Evolutionary conservation across 2,888 invertebrate species (phyloP).

Genomic region (Lycocerus yunnanus): DNA sequence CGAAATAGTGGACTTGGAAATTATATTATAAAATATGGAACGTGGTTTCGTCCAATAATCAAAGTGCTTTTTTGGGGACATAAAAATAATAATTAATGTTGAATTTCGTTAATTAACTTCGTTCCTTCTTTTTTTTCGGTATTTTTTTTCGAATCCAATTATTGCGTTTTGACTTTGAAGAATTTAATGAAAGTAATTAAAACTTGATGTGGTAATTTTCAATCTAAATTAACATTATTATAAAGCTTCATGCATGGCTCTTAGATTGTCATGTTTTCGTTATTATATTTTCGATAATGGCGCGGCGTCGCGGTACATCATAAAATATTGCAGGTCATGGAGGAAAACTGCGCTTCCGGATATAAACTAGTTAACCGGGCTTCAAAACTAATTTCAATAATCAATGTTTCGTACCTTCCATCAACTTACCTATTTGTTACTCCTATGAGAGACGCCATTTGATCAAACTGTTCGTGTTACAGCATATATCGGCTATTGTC

Average conservation of each 20-base stretch:
- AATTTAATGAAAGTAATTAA: background rate
- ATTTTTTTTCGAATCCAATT: background rate
- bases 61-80: background rate
- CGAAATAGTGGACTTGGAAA: background rate
- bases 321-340: background rate
- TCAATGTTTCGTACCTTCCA: background rate
- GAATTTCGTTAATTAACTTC: background rate
- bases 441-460: slow-evolving; percentile 18
- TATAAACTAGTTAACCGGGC: background rate
- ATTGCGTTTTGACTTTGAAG: background rate
- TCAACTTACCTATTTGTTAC: slow-evolving; percentile 16
- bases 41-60: background rate
- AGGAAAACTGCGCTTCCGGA: background rate
- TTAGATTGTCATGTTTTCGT: background rate
- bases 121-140: background rate
- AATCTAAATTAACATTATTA: background rate
- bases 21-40: background rate
- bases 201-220: background rate
- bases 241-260: background rate
- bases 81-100: background rate
- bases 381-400: slow-evolving; percentile 1
- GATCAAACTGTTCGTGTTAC: slow-evolving; percentile 20
- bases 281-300: background rate
- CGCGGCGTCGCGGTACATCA: background rate
- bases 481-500: background rate